Evolutionary conservation across 2,888 invertebrate species (phyloP), one percentile per base, ranked within the genome.

Genomic region (Agrilus mali): DNA sequence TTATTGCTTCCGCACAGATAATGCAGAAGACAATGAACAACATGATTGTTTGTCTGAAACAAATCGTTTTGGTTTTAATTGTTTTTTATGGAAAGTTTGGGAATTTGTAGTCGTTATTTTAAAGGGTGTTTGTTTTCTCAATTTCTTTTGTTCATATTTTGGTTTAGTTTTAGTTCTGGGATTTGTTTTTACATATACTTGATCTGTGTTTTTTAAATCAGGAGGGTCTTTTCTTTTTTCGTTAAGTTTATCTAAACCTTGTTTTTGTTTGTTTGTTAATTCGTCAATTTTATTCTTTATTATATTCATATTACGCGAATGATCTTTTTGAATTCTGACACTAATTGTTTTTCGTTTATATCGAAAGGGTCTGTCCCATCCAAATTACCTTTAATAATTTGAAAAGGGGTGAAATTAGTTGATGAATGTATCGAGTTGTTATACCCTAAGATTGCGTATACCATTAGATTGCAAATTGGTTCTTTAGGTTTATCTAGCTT

Each of bases 161-260:
- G 39, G 38, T 43, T 43, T 43, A 40, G 38, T 36, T 43, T 41
- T 43, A 7, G 16, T 17, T 41, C 38, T 33, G 39, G 31, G 17
- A 33, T 40, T 22, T 2, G 38, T 36, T 40, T 43, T 38, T 15
- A 39, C 31, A 17, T n/a, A 39, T 15, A 17, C 27, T 22, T 16
- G 12, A 27, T 33, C 8, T 40, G 22, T 15, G 17, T 31, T 16
- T 3, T 34, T n/a, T 16, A 16, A 40, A 12, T 15, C 33, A 14
- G 14, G 4, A 27, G 43, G 43, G 6, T 40, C 6, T 17, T 43
- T 34, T 14, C 43, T 8, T 7, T 16, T 3, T 4, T 43, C 33
- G 20, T 43, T 43, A 17, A 31, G 13, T 43, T 43, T 43, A 7
- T 17, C 10, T 33, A 43, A 7, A 7, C 7, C 8, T 17, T 17